A percentile compares a stretch with the other conserved stretches of the same genome.
Conservation (phyloP, 2,113 vertebrate species). For the Piaya cayana region DNA sequence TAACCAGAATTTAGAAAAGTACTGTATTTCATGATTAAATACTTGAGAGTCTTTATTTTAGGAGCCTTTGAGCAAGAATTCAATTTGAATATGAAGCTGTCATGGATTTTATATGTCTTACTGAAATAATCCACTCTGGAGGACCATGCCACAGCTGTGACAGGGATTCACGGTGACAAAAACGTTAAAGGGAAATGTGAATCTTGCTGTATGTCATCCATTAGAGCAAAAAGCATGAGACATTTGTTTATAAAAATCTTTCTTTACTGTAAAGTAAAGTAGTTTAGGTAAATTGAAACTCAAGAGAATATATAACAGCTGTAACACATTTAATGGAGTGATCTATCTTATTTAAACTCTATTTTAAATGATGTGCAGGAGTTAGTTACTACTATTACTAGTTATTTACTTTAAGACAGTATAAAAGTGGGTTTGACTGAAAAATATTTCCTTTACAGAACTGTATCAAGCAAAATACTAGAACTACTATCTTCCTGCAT, state of each 20-base stretch:
- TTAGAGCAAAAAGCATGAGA: not conserved
- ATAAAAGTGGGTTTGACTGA: not conserved
- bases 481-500: not conserved
- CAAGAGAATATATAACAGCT: not conserved
- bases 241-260: not conserved
- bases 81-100: not conserved
- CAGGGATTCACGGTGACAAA: not conserved
- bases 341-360: not conserved
- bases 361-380: not conserved
- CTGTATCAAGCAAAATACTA: not conserved
- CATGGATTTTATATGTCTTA: not conserved
- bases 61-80: not conserved
- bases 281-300: not conserved
- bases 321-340: not conserved
- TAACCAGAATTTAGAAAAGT: not conserved
- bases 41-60: not conserved
- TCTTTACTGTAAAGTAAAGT: not conserved
- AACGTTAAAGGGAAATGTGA: not conserved
- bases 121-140: not conserved
- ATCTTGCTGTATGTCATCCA: not conserved
- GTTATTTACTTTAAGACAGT: not conserved
- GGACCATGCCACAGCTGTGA: not conserved
- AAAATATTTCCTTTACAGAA: not conserved
- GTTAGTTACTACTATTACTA: not conserved
- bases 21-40: not conserved